Conservation (phyloP, 1,140 invertebrate species). For the Drosophila carrolli region DNA sequence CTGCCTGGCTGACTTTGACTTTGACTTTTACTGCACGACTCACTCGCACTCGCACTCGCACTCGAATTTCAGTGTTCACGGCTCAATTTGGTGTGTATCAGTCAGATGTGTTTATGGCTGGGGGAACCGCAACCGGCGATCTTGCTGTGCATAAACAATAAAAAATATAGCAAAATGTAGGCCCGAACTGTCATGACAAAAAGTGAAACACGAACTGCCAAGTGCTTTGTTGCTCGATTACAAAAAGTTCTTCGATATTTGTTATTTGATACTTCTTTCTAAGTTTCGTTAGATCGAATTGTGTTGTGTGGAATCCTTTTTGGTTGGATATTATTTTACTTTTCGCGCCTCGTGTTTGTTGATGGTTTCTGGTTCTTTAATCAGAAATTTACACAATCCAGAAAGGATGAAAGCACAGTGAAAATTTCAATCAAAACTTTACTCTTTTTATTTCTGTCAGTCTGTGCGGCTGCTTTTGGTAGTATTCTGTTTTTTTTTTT, state of each 20-base stretch:
- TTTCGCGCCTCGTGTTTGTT: slow-evolving; percentile 27
- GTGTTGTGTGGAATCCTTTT: slow-evolving; percentile 6
- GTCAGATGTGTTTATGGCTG: slow-evolving; percentile 42
- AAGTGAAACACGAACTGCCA: slow-evolving; percentile 20
- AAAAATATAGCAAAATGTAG: slow-evolving; percentile 57
- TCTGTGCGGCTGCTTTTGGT: slow-evolving; percentile 13
- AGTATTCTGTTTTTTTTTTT: slow-evolving; percentile 24
- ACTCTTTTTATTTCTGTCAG: slow-evolving; percentile 30
- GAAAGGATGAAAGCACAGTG: slow-evolving; percentile 68
- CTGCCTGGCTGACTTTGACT: slow-evolving; percentile 25
- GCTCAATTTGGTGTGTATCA: slow-evolving; percentile 36
- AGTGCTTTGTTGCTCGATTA: slow-evolving; percentile 10
- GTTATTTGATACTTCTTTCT: slow-evolving; percentile 7
- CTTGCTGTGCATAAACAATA: slow-evolving; percentile 56
- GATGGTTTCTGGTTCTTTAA: slow-evolving; percentile 53
- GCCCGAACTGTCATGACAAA: slow-evolving; percentile 58
- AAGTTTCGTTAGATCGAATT: slow-evolving; percentile 14
- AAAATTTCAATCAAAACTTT: slow-evolving; percentile 81
- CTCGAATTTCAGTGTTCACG: slow-evolving; percentile 45
- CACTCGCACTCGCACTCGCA: slow-evolving; percentile 43
- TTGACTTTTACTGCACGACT: slow-evolving; percentile 60
- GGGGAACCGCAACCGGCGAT: slow-evolving; percentile 25
- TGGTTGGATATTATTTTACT: slow-evolving; percentile 28
- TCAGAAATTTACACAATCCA: slow-evolving; percentile 78
- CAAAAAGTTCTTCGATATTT: slow-evolving; percentile 31